These are phyloP conservation scores for Psylliodes chrysocephalus DNA, from an alignment of 2,888 invertebrate genomes.

Conservation along the genomic window DNA sequence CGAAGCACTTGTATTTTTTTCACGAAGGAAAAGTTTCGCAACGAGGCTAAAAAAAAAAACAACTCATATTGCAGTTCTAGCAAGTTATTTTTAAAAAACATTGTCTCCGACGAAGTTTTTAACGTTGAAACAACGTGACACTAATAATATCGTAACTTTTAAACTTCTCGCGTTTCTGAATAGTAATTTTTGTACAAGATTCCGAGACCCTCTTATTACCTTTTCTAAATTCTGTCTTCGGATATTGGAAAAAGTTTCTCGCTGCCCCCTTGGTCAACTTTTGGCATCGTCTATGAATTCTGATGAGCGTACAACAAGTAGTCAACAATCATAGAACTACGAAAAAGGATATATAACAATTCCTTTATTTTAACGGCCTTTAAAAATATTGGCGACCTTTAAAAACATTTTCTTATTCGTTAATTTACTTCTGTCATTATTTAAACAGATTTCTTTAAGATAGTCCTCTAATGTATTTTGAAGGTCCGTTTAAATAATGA, in stretches of 20 bases:
- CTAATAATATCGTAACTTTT: constrained; percentile 22
- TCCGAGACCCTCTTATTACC: background rate
- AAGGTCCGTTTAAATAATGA: no score
- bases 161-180: constrained; percentile 11
- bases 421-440: no score
- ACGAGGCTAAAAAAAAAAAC: constrained; percentile 12
- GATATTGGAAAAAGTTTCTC: background rate
- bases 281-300: background rate
- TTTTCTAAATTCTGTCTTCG: constrained; percentile 5
- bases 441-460: no score
- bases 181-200: constrained; percentile 19
- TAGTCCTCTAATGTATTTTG: no score
- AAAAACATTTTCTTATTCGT: no score
- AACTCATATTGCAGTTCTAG: constrained; percentile 14
- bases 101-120: constrained; percentile 14
- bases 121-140: constrained; percentile 22
- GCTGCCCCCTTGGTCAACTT: constrained; percentile 10
- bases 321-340: no score
- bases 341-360: no score
- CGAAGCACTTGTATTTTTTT: background rate
- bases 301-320: background rate
- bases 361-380: no score
- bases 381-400: no score
- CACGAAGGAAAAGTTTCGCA: background rate
- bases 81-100: constrained; percentile 17